phyloP scores from a whole-genome alignment of 2,888 invertebrate species.

The Pachycephus smyrnensis region DNA sequence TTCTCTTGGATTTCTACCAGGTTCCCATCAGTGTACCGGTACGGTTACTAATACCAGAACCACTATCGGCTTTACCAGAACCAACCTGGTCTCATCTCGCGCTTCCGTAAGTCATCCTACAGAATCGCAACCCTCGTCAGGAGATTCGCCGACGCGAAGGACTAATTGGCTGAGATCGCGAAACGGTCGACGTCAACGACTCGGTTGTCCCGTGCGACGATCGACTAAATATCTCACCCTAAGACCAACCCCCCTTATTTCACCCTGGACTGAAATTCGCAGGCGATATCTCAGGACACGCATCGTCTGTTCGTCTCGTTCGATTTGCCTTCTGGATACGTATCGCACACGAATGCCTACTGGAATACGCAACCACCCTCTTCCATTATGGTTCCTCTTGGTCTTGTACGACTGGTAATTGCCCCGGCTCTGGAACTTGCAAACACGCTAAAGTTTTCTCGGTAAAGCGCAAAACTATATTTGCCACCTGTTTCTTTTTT shows the following conservation, averaged over 20 bases:
- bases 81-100: neutral
- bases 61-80: neutral
- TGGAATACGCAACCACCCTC: neutral
- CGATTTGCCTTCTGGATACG: neutral
- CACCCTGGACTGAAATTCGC: neutral
- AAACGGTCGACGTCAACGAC: neutral
- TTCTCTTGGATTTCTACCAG: neutral
- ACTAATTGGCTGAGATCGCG: neutral
- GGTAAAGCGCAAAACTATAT: constrained; percentile 28
- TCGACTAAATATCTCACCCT: neutral
- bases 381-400: neutral
- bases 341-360: neutral
- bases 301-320: neutral
- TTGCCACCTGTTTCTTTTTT: neutral
- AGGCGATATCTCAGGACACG: neutral
- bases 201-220: neutral
- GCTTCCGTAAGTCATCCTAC: neutral
- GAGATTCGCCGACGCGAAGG: neutral
- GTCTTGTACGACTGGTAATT: neutral
- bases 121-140: neutral
- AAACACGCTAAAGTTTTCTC: constrained; percentile 41
- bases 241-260: neutral
- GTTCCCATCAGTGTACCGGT: too few relatives aligned
- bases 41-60: too few relatives aligned
- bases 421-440: neutral